Evolutionary conservation across 2,888 invertebrate genomes (phyloP), one percentile per base, ranked within the genome.

Genomic region (Keiferia lycopersicella): DNA sequence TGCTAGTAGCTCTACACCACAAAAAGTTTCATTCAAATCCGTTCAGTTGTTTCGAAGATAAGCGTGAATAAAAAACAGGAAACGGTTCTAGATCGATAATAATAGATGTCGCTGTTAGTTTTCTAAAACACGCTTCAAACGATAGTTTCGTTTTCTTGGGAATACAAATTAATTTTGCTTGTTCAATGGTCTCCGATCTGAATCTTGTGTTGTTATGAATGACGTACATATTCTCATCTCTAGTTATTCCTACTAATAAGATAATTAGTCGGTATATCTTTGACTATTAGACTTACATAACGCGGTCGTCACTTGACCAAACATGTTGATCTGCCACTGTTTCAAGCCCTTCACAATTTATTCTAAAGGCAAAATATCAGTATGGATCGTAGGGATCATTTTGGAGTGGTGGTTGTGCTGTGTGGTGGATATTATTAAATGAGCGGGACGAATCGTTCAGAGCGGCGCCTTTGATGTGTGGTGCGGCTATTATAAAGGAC

Each of bases 361-460:
- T 11, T 14, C 14, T 10, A 2, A 41, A 7, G 8, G 2, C 18
- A 16, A 26, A 14, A 22, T 12, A 12, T 39, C 18, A 20, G 38
- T 20, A 18, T 41, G 2, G 20, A 22, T 22, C 14, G 2, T 22
- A 67, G 45, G 50, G 84, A 34, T 80, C 84, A 75, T 64, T 38
- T 48, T 65, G 69, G 41, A 68, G 60, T 85, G 86, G 87, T 68
- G 65, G 65, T 10, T 20, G 62, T 71, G 73, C 73, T 72, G 73
- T 77, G 74, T n/a, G 73, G 79, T 82, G 82, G 83, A 84, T 83
- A 76, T 79, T 77, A 79, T 80, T 87, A 82, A 88, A 87, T 83
- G 82, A 86, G 79, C 82, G 82, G 77, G 86, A 90, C 88, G 87
- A 90, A 91, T 91, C 90, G 89, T 83, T 90, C 90, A 83, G 69